phyloP scores from a whole-genome alignment of 2,797 vertebrate genomes.

The Acanthurus lineatus region DNA sequence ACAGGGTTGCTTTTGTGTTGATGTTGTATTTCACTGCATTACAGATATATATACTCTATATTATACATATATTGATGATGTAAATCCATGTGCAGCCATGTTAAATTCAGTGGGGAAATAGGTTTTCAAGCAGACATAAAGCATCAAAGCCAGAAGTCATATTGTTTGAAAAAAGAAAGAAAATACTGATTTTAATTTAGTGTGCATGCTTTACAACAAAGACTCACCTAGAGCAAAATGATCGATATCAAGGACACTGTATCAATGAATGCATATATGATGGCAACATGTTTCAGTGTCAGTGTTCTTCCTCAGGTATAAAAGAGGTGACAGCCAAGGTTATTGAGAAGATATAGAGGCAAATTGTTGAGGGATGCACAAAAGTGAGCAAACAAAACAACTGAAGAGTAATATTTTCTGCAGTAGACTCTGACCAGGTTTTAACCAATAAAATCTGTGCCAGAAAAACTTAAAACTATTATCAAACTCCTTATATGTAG shows the following conservation, averaged over 20 bases:
- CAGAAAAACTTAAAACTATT: no score
- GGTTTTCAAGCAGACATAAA: background rate
- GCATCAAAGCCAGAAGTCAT: background rate
- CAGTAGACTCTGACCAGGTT: background rate
- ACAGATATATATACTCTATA: background rate
- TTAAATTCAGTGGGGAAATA: constrained; percentile 2
- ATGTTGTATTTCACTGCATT: constrained; percentile 4
- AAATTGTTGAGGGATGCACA: constrained; percentile 6
- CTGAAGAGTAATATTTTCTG: background rate
- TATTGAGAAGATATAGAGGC: constrained; percentile 7
- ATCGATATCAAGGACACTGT: constrained; percentile 30
- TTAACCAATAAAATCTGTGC: background rate
- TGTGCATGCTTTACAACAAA: constrained; percentile 10
- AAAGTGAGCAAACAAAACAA: background rate
- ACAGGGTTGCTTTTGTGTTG: background rate
- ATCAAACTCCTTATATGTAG: no score
- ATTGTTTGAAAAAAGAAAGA: no score
- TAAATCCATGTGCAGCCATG: constrained; percentile 13
- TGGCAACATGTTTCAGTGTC: constrained; percentile 25
- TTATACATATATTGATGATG: constrained; percentile 1
- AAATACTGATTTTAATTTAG: background rate
- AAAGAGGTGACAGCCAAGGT: constrained; percentile 18
- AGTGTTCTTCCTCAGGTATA: constrained; percentile 15
- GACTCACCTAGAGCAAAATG: background rate
- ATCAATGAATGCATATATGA: constrained; percentile 14